These are phyloP conservation scores for Phengaris alcon DNA, from an alignment of 2,888 invertebrate genomes.

Conservation along the genomic window DNA sequence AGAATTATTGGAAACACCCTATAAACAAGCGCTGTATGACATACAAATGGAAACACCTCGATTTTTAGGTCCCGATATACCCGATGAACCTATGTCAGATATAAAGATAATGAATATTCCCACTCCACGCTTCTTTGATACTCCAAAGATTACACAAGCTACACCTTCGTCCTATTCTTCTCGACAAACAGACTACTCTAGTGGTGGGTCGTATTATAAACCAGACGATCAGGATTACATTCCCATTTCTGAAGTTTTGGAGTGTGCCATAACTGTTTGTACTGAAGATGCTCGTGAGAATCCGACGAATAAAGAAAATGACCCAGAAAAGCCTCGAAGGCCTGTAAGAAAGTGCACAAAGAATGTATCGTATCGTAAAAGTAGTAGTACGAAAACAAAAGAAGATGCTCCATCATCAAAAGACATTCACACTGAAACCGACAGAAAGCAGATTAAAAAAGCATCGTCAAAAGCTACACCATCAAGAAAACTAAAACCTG, in stretches of 20 bases:
- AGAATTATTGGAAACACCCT: constrained; percentile 79
- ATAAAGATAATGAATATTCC: constrained; percentile 79
- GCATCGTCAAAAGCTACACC: constrained; percentile 14
- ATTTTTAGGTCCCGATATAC: constrained; percentile 68
- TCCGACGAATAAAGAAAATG: constrained; percentile 39
- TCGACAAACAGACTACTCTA: constrained; percentile 80
- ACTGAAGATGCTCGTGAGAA: constrained; percentile 43
- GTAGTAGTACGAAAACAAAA: constrained; percentile 42
- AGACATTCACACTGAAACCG: constrained; percentile 41
- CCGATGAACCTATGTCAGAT: constrained; percentile 69
- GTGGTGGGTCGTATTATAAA: constrained; percentile 81
- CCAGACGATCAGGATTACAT: constrained; percentile 80
- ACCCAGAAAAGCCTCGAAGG: constrained; percentile 46
- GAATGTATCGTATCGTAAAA: constrained; percentile 67
- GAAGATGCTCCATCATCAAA: constrained; percentile 48
- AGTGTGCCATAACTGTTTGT: constrained; percentile 44
- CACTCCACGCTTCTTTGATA: constrained; percentile 77
- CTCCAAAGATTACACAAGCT: constrained; percentile 54
- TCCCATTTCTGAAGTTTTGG: constrained; percentile 52
- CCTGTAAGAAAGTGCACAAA: constrained; percentile 69
- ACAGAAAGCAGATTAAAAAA: constrained; percentile 45
- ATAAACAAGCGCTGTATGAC: constrained; percentile 72
- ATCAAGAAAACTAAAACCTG: constrained; percentile 41
- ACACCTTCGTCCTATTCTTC: constrained; percentile 71
- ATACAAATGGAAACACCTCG: constrained; percentile 79